Evolutionary conservation across 1,140 invertebrate species (phyloP), one percentile per base, ranked within the genome.

Genomic region (Bombus confusus): DNA sequence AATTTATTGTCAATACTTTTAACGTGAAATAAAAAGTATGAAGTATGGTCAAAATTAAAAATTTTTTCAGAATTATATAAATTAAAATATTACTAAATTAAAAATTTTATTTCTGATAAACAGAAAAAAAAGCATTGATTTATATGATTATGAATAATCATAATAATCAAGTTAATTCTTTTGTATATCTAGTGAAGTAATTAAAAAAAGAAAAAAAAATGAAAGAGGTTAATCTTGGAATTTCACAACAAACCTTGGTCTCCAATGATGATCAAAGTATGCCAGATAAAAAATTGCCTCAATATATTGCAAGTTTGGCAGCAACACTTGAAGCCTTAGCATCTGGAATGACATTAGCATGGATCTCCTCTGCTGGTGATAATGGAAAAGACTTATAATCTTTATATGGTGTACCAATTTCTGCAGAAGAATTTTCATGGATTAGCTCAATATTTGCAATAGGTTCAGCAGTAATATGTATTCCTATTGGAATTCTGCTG

Each of bases 321-420:
- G 94, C 96, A 10, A 96, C 96, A 2, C 93, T 96, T 12, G 96
- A 96, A 1, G 96, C 96, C 9, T 90, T 97, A 34, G 95, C 96
- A 43, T 94, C 96, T 69, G 97, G 97, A n/a, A 96, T 96, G 52
- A 95, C 97, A 31, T 93, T 98, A 8, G 97, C 96, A 34, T 98
- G 98, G 97, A 97, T 97, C 8, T 97, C 97, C 0, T 97, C 97
- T 13, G 97, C 97, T 8, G 95, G 96, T 68, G 92, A 95, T 37
- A 91, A 96, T 73, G 95, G 96, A 34, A n/a, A 86, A 0, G 10
- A 88, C 2, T 77, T 96, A 22, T 0, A 0, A 25, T 0, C 2
- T 0, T 93, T 95, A 76, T 97, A 97, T 91, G 88, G 94, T 72
- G 96, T 97, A 76, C 3, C 90, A 0, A 93, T 97, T 0, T 93